phyloP scores from a whole-genome alignment of 2,797 vertebrate genomes.

The Fratercula arctica region DNA sequence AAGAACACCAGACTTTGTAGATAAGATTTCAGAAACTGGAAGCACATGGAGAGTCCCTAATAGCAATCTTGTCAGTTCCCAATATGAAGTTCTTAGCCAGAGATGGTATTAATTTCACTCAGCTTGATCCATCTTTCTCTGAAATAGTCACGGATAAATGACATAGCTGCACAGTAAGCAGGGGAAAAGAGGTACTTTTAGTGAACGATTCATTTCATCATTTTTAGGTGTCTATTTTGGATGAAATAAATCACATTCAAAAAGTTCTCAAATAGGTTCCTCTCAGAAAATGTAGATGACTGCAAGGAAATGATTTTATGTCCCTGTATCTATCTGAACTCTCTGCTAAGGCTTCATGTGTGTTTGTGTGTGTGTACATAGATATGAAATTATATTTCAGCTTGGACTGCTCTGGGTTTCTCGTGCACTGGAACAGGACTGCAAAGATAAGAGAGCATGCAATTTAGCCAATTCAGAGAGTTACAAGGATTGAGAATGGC shows the following conservation, averaged over 20 bases:
- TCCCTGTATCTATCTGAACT: neutral
- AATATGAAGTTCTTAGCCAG: neutral
- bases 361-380: neutral
- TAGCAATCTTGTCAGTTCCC: neutral
- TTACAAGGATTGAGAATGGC: neutral
- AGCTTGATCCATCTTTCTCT: neutral
- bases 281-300: neutral
- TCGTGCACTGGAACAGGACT: neutral
- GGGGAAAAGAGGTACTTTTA: neutral
- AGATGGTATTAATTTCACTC: neutral
- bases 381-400: neutral
- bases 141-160: neutral
- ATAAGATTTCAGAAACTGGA: neutral
- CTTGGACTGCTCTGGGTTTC: neutral
- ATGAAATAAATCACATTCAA: neutral
- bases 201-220: neutral
- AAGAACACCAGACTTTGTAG: neutral
- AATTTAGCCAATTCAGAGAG: neutral
- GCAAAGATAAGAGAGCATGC: neutral
- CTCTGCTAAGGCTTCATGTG: neutral
- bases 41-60: accelerated
- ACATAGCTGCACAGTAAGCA: neutral
- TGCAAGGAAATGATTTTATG: neutral
- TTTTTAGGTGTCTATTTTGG: neutral
- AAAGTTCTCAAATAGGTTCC: neutral